Evolutionary conservation across 2,113 vertebrate genomes (phyloP).

Genomic region (Pseudopipra pipra): DNA sequence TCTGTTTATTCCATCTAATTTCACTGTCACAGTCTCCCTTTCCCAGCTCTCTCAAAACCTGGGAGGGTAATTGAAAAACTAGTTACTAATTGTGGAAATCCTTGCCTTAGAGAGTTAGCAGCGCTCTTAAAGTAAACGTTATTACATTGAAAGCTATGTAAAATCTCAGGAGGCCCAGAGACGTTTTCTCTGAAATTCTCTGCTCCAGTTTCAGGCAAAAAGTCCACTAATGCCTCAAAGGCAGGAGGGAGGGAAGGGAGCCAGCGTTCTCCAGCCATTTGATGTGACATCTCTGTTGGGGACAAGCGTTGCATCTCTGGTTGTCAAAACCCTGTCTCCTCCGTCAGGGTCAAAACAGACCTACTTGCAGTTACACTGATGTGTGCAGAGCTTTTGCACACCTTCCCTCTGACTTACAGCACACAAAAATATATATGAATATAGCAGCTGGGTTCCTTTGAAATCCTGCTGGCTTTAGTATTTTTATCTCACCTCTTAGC

Average conservation of each 20-base stretch:
- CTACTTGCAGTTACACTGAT: neutral
- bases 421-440: neutral
- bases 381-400: rapidly evolving
- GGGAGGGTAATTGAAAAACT: slow-evolving; percentile 22
- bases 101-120: neutral
- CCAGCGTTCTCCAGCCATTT: neutral
- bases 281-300: neutral
- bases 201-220: slow-evolving; percentile 47
- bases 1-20: slow-evolving; percentile 27
- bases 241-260: neutral
- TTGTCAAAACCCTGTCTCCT: neutral
- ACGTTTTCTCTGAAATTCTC: slow-evolving; percentile 14
- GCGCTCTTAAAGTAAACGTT: neutral
- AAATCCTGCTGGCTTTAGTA: neutral
- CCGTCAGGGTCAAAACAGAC: neutral
- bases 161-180: slow-evolving; percentile 24
- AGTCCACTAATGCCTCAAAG: neutral
- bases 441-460: neutral
- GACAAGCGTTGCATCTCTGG: neutral
- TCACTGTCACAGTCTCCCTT: neutral
- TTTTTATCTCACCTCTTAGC: neutral
- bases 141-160: slow-evolving; percentile 17
- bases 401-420: neutral
- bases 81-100: slow-evolving; percentile 43
- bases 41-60: neutral